Evolutionary conservation across 2,888 invertebrate genomes (phyloP).

Genomic region (Drosophila leonis): DNA sequence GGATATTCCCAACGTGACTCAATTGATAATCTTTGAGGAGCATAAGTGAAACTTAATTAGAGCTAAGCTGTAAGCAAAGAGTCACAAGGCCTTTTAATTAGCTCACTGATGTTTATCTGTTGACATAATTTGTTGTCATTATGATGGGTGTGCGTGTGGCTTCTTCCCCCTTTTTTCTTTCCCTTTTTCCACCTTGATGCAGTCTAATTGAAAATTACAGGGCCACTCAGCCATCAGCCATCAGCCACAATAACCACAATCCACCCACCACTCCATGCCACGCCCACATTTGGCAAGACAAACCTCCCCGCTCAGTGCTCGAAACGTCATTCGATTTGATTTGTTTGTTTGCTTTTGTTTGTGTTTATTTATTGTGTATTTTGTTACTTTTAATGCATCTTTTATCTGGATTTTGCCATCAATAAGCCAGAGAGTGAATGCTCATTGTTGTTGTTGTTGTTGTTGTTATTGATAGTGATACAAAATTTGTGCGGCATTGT

Average conservation of each 20-base stretch:
- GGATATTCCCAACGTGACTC: slow-evolving; percentile 16
- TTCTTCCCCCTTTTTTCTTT: slow-evolving; percentile 4
- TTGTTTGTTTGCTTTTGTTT: slow-evolving; percentile 73
- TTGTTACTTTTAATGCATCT: slow-evolving; percentile 80
- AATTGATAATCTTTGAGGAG: slow-evolving; percentile 29
- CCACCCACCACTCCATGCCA: slow-evolving; percentile 5
- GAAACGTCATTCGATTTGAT: slow-evolving; percentile 71
- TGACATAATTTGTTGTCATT: slow-evolving; percentile 78
- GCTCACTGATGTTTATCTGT: slow-evolving; percentile 71
- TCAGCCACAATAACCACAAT: slow-evolving; percentile 5
- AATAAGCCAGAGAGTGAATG: slow-evolving; percentile 61
- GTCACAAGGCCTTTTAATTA: slow-evolving; percentile 63
- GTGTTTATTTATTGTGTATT: slow-evolving; percentile 78
- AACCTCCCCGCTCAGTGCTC: slow-evolving; percentile 20
- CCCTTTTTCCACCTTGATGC: slow-evolving; percentile 53
- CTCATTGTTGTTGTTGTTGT: slow-evolving; percentile 36
- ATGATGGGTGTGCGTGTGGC: slow-evolving; percentile 36
- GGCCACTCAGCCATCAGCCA: slow-evolving; percentile 36
- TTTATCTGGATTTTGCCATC: slow-evolving; percentile 78
- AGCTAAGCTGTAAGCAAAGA: slow-evolving; percentile 24
- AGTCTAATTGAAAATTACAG: slow-evolving; percentile 73
- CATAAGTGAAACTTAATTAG: slow-evolving; percentile 50
- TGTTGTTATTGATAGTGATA: slow-evolving; percentile 59
- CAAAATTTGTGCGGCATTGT: slow-evolving; percentile 73
- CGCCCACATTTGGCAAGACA: slow-evolving; percentile 3